These are phyloP conservation scores for Cryptosula pallasiana DNA, from an alignment of 2,888 invertebrate species.

Conservation along the genomic window DNA sequence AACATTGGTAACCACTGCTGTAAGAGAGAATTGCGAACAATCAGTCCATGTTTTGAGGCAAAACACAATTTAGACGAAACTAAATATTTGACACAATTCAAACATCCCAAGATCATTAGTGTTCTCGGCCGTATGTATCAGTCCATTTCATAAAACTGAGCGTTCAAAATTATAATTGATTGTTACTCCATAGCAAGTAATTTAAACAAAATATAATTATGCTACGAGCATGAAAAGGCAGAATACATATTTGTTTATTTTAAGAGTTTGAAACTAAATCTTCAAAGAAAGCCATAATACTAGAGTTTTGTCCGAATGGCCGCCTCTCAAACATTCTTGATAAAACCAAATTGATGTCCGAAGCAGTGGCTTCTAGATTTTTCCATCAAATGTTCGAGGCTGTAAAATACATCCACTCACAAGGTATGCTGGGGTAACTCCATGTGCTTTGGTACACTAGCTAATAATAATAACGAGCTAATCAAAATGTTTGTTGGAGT, in stretches of 20 bases:
- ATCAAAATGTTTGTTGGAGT: background rate
- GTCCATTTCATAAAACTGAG: too few relatives aligned
- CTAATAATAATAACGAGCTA: too few relatives aligned
- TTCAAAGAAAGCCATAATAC: background rate
- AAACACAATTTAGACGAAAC: background rate
- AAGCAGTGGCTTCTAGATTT: background rate
- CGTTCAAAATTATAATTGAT: too few relatives aligned
- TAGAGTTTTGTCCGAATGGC: constrained; percentile 18
- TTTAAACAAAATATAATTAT: too few relatives aligned
- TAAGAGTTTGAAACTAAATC: background rate
- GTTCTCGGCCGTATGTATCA: background rate
- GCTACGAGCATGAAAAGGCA: too few relatives aligned
- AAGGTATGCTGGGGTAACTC: too few relatives aligned
- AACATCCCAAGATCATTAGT: background rate
- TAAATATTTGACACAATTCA: background rate
- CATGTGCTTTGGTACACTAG: too few relatives aligned
- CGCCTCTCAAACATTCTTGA: background rate
- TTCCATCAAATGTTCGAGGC: constrained; percentile 11
- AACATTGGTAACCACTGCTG: background rate
- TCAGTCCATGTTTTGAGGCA: background rate
- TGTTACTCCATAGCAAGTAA: too few relatives aligned
- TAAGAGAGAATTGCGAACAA: constrained; percentile 7
- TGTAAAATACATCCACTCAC: background rate
- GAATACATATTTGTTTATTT: background rate
- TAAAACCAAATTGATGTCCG: constrained; percentile 1